phyloP scores from a whole-genome alignment of 2,888 invertebrate species.

The Atherix ibis region DNA sequence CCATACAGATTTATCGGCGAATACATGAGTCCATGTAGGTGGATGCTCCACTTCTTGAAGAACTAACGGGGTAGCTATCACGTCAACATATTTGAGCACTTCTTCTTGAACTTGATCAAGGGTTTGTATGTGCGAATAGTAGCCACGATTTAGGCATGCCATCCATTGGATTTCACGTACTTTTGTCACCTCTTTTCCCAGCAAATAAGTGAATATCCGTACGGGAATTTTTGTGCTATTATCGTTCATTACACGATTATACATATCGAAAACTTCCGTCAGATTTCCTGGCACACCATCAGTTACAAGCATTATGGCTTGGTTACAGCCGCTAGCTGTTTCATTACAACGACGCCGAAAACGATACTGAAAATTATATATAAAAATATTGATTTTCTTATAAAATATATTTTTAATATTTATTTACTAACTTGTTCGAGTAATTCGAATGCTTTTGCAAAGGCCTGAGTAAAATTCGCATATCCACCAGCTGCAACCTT shows the following conservation, averaged over 20 bases:
- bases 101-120: slow-evolving; percentile 93
- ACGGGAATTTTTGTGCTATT: slow-evolving; percentile 60
- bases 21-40: slow-evolving; percentile 90
- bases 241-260: slow-evolving; percentile 53
- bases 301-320: slow-evolving; percentile 91
- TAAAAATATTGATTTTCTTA: neutral
- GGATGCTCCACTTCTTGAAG: slow-evolving; percentile 58
- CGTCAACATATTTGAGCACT: slow-evolving; percentile 89
- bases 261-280: slow-evolving; percentile 65
- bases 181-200: slow-evolving; percentile 87
- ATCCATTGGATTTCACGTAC: slow-evolving; percentile 80
- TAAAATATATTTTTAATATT: no score
- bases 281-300: slow-evolving; percentile 85
- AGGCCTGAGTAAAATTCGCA: slow-evolving; percentile 71
- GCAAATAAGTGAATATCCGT: slow-evolving; percentile 86
- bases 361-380: slow-evolving; percentile 30
- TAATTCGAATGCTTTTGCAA: slow-evolving; percentile 68
- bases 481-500: slow-evolving; percentile 48
- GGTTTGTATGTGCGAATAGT: slow-evolving; percentile 84
- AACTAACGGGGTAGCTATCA: slow-evolving; percentile 74
- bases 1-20: slow-evolving; percentile 70
- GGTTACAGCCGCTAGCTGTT: slow-evolving; percentile 62
- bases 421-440: slow-evolving; percentile 61
- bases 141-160: slow-evolving; percentile 93
- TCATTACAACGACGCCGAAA: slow-evolving; percentile 37